Percentiles rank a stretch among this genome's conserved stretches.
These are phyloP conservation scores for Takifugu rubripes DNA, from an alignment of 2,797 vertebrate species.

Conservation along the genomic window DNA sequence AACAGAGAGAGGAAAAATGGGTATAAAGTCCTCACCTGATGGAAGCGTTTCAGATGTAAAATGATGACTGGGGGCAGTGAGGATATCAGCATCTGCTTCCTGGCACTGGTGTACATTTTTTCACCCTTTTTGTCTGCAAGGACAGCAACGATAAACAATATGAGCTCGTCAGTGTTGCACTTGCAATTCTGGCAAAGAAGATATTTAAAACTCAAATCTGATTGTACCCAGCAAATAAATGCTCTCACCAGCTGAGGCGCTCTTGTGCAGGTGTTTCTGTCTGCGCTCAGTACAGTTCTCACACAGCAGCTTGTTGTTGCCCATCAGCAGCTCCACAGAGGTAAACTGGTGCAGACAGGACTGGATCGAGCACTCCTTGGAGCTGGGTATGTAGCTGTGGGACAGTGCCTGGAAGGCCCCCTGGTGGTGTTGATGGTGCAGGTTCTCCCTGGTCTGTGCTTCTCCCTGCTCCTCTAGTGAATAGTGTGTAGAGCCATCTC, in stretches of 20 bases:
- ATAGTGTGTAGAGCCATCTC: slow-evolving; percentile 51
- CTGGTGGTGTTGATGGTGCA: slow-evolving; percentile 74
- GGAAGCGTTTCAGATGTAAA: slow-evolving; percentile 95
- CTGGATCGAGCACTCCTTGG: slow-evolving; percentile 96
- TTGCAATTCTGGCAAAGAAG: no score
- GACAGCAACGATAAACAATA: neutral
- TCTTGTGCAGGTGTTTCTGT: slow-evolving; percentile 80
- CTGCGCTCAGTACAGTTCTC: slow-evolving; percentile 89
- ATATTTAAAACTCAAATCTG: no score
- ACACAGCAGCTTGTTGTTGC: slow-evolving; percentile 96
- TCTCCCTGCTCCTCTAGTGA: slow-evolving; percentile 64
- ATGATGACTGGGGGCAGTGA: slow-evolving; percentile 89
- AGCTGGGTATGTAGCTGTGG: slow-evolving; percentile 89
- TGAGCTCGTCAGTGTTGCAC: no score
- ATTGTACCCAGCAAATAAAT: no score
- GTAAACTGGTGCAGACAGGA: slow-evolving; percentile 98
- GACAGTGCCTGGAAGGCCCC: slow-evolving; percentile 93
- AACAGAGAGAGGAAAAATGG: neutral
- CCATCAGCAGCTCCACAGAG: slow-evolving; percentile 95
- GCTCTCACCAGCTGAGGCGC: slow-evolving; percentile 75
- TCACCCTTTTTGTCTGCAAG: slow-evolving; percentile 82
- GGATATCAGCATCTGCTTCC: slow-evolving; percentile 95
- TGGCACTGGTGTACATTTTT: slow-evolving; percentile 92
- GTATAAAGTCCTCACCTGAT: slow-evolving; percentile 81
- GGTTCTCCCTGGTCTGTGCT: slow-evolving; percentile 64